Base-by-base conservation (phyloP, 1,140 invertebrate genomes). In the Trichomalopsis sarcophagae region DNA sequence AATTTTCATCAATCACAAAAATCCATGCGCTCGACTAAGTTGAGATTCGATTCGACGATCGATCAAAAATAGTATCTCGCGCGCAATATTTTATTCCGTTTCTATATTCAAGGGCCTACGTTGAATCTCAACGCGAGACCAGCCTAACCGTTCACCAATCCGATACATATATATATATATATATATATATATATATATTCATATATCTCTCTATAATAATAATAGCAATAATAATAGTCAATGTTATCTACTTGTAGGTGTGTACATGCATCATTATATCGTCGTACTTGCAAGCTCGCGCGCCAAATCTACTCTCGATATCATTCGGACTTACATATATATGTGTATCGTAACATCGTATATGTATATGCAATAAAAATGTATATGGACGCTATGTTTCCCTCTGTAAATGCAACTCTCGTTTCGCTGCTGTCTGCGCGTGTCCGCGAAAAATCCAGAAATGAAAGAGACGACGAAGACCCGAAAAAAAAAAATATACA, bases 381-480 rank as follows among this genome's bases (percentile, higher is more conserved):
- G 73, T 55, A 33, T 66, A 78, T 78, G 76, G 50, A 62, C 76
- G 76, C 30, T 78, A 78, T 62, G 76, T 62, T 55, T 78, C 30
- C 50, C 47, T 33, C 33, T 66, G 36, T 84, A 84, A 84, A 84
- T 84, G 82, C 82, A 84, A 84, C 82, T 77, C 69, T 84, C n/a
- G 4, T 27, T 82, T 68, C n/a, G 33, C 44, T 82, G 30, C 10
- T 13, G 69, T 71, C 0, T 71, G 27, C 17, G 40, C 81, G 71
- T 40, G 73, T 27, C 27, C 27, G 33, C 73, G n/a, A 40, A 80
- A 62, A 62, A 80, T 27, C 10, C 1, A 69, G 21, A 23, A 27
- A 69, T 44, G 40, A 27, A 27, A 36, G 47, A 17, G 9, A 66
- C n/a, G 21, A 80, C 33, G 27, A 78, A 33, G 62, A 47, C 1